phyloP scores from a whole-genome alignment of 2,797 vertebrate genomes.

The Leptoclinus maculatus region DNA sequence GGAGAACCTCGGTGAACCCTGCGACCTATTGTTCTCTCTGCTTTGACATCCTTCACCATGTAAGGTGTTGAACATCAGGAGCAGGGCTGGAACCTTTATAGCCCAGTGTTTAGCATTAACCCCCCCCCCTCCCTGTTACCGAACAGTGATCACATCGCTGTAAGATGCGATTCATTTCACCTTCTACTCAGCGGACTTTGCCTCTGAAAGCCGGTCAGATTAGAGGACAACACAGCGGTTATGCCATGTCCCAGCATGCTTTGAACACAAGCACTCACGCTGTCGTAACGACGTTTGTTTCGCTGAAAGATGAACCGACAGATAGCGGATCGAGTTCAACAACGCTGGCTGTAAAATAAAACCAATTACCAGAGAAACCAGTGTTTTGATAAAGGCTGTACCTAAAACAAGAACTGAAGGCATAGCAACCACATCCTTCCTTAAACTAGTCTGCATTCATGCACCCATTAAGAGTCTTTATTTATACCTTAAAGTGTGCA shows the following conservation, averaged over 20 bases:
- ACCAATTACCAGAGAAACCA: conserved; percentile 24
- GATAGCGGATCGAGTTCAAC: conserved; percentile 6
- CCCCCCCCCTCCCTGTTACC: neutral
- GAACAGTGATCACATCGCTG: conserved; percentile 14
- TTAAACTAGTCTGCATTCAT: conserved; percentile 10
- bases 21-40: conserved; percentile 27
- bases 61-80: conserved; percentile 1
- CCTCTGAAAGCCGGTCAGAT: conserved; percentile 37
- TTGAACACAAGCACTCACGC: conserved; percentile 23
- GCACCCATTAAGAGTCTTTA: conserved; percentile 6
- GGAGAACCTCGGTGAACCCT: conserved; percentile 31
- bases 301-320: conserved; percentile 27
- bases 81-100: neutral
- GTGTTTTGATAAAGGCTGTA: conserved; percentile 13
- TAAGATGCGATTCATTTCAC: conserved; percentile 1
- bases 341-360: conserved; percentile 24
- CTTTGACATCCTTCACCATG: neutral
- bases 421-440: conserved; percentile 13
- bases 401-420: neutral
- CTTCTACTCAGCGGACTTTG: conserved; percentile 53
- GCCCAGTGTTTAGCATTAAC: neutral
- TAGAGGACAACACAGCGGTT: conserved; percentile 8
- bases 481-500: conserved; percentile 22
- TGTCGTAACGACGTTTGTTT: conserved; percentile 49
- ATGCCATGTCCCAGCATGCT: conserved; percentile 26